phyloP scores from a whole-genome alignment of 2,797 vertebrate genomes.

The Darevskia nairensis region DNA sequence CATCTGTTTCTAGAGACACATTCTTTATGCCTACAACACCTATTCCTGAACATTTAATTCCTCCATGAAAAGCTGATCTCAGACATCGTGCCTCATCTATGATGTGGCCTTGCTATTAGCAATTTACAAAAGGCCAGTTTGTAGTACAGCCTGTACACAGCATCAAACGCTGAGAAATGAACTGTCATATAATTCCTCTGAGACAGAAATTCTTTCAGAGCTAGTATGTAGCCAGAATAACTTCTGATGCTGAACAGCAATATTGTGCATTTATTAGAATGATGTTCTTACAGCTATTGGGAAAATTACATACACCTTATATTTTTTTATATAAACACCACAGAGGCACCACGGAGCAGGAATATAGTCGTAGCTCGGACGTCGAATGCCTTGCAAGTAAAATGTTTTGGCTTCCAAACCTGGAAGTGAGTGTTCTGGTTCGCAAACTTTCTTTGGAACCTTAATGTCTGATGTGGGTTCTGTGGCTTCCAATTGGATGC shows the following conservation, averaged over 20 bases:
- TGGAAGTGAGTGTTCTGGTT: no score
- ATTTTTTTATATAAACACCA: not conserved
- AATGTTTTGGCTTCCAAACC: no score
- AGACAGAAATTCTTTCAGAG: constrained; percentile 27
- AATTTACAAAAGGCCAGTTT: constrained; percentile 34
- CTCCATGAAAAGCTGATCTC: not conserved
- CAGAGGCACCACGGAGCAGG: not conserved
- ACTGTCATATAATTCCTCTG: constrained; percentile 17
- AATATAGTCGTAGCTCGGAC: not conserved
- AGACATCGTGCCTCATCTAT: constrained; percentile 38
- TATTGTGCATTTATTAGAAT: not conserved
- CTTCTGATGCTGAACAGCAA: constrained; percentile 3
- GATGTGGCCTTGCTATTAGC: constrained; percentile 53
- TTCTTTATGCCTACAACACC: constrained; percentile 34
- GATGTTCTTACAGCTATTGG: not conserved
- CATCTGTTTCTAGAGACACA: constrained; percentile 16
- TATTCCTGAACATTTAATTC: constrained; percentile 42
- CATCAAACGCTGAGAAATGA: constrained; percentile 26
- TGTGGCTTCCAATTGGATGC: no score
- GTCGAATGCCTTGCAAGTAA: no score
- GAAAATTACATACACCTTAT: not conserved
- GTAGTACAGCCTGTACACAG: not conserved
- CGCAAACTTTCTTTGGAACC: no score
- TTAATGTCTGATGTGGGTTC: no score
- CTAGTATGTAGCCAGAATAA: not conserved